Evolutionary conservation across 2,113 vertebrate genomes (phyloP).

Genomic region (Pontoporia blainvillei): DNA sequence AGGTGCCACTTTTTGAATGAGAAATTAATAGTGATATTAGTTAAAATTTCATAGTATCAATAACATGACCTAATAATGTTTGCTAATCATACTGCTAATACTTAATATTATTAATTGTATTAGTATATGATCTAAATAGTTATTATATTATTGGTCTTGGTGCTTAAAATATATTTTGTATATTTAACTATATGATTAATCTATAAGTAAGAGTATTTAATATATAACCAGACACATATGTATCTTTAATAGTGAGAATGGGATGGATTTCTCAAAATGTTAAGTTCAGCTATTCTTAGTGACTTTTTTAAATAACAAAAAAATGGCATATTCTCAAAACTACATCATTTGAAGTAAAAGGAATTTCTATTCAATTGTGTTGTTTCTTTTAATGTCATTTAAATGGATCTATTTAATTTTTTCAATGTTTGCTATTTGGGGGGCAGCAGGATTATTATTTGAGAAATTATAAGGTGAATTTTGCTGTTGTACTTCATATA

Average conservation of each 20-base stretch:
- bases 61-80: not conserved
- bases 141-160: not conserved
- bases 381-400: not conserved
- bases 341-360: not conserved
- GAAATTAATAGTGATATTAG: not conserved
- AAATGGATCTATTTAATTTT: not conserved
- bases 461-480: not conserved
- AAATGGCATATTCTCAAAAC: not conserved
- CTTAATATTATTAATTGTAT: not conserved
- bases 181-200: not conserved
- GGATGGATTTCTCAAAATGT: not conserved
- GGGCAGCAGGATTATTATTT: not conserved
- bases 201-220: not conserved
- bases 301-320: not conserved
- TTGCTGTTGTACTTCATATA: not conserved
- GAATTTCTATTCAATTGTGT: not conserved
- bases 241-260: not conserved
- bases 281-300: not conserved
- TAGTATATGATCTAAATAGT: not conserved
- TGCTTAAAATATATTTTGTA: not conserved
- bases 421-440: not conserved
- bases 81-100: not conserved
- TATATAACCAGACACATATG: not conserved
- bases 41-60: not conserved
- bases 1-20: not conserved